Percentiles rank a stretch among this genome's conserved stretches.
These are phyloP conservation scores for Loris lydekkerianus DNA, from an alignment of 2,797 vertebrate genomes.

Conservation along the genomic window DNA sequence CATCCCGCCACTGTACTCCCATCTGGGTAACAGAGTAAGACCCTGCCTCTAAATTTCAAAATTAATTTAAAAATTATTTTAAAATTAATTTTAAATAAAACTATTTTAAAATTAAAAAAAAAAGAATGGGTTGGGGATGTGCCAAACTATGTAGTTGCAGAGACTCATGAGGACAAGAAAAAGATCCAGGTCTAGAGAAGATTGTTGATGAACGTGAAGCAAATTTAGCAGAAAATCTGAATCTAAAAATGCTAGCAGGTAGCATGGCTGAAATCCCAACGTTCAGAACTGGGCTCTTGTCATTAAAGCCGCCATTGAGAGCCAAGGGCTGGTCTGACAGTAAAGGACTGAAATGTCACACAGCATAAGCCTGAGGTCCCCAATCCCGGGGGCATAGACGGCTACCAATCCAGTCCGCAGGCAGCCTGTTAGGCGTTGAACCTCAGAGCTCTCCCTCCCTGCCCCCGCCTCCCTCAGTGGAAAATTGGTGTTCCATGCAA, in stretches of 20 bases:
- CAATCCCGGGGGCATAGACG: no score
- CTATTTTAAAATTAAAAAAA: not conserved
- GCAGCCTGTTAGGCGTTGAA: no score
- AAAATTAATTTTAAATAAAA: not conserved
- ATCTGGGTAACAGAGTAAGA: not conserved
- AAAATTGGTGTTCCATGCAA: no score
- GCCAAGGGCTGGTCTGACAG: not conserved
- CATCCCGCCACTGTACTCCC: not conserved
- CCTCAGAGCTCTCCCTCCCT: no score
- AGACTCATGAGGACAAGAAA: not conserved
- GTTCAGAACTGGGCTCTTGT: not conserved
- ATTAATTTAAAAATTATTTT: no score
- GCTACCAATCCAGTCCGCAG: no score
- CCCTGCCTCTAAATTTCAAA: not conserved
- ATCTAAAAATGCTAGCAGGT: not conserved
- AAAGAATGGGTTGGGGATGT: not conserved
- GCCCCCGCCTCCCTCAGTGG: no score
- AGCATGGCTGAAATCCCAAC: not conserved
- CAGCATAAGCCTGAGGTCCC: not conserved
- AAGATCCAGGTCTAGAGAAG: not conserved
- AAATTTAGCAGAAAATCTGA: not conserved
- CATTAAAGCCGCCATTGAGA: not conserved
- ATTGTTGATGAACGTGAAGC: not conserved
- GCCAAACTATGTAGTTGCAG: not conserved
- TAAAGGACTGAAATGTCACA: constrained; percentile 1